Conservation (phyloP, 2,113 vertebrate species). For the Trogon melanurus region DNA sequence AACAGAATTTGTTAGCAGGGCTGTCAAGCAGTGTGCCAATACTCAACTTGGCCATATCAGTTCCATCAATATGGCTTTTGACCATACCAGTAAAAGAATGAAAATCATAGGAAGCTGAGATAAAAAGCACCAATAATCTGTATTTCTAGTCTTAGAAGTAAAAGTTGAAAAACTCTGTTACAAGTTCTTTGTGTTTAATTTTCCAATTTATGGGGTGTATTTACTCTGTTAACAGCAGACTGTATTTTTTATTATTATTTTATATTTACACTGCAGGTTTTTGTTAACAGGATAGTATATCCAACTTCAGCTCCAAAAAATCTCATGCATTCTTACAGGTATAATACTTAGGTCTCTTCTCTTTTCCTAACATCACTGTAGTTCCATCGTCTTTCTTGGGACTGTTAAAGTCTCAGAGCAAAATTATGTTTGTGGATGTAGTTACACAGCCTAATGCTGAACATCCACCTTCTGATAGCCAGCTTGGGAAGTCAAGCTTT, state of each 20-base stretch:
- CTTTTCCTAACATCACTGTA: neutral
- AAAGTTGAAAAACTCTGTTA: neutral
- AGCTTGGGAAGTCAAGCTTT: neutral
- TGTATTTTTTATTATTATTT: too few relatives aligned
- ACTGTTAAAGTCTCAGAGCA: neutral
- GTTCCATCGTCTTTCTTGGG: neutral
- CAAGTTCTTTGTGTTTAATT: neutral
- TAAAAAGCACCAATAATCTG: neutral
- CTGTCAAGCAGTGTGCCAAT: neutral
- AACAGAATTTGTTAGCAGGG: neutral
- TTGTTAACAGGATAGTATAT: neutral
- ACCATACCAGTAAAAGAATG: neutral
- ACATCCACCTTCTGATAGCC: neutral
- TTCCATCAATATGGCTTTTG: neutral
- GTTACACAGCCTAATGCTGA: neutral
- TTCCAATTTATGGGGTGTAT: fast-evolving
- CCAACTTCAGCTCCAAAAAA: neutral
- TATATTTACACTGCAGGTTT: neutral
- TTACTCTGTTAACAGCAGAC: neutral
- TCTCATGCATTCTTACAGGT: neutral
- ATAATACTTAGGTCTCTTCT: neutral
- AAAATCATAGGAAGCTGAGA: neutral
- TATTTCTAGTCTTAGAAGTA: neutral
- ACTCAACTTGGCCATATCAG: neutral
- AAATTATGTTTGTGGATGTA: fast-evolving